A percentile compares a stretch with the other conserved stretches of the same genome.
Evolutionary conservation across 2,113 vertebrate genomes (phyloP).

Genomic region (human): GRCh38 chr5:108000501-108001000

Average conservation of each 20-base stretch:
- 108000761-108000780: slow-evolving; percentile 62
- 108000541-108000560: slow-evolving; percentile 50
- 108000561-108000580: slow-evolving; percentile 33
- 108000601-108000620: slow-evolving; percentile 31
- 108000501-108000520: slow-evolving; percentile 28
- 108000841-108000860: slow-evolving; percentile 36
- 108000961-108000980: not conserved
- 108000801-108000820: slow-evolving; percentile 48
- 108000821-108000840: slow-evolving; percentile 56
- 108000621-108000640: slow-evolving; percentile 41
- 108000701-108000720: not conserved
- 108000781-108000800: slow-evolving; percentile 49
- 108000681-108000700: slow-evolving; percentile 47
- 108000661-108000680: slow-evolving; percentile 46
- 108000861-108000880: slow-evolving; percentile 17
- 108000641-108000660: slow-evolving; percentile 51
- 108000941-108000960: not conserved
- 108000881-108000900: slow-evolving; percentile 54
- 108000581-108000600: slow-evolving; percentile 7
- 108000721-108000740: slow-evolving; percentile 17
- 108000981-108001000: not conserved
- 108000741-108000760: slow-evolving; percentile 42
- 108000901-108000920: not conserved
- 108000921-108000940: not conserved
- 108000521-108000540: slow-evolving; percentile 28